Conservation (phyloP, 2,797 vertebrate species). For the Periophthalmus magnuspinnatus region DNA sequence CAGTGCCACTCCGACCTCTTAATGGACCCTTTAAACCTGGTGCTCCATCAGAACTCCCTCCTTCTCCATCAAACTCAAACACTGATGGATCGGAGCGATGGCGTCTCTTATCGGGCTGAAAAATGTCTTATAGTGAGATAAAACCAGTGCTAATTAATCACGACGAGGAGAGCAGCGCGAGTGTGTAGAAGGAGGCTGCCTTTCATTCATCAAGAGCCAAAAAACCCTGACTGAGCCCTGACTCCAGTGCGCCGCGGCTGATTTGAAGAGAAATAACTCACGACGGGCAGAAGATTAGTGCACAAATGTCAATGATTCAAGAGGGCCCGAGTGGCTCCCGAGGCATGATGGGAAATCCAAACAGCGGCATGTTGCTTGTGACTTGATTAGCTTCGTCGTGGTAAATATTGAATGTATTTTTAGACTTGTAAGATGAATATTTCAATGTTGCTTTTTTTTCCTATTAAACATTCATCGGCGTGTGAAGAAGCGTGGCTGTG, state of each 20-base stretch:
- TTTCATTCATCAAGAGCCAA: slow-evolving; percentile 44
- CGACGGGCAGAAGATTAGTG: slow-evolving; percentile 5
- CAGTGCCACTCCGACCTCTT: not conserved
- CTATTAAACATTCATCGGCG: slow-evolving; percentile 68
- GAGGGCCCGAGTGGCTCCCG: slow-evolving; percentile 9
- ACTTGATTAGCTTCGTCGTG: slow-evolving; percentile 45
- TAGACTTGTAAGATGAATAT: slow-evolving; percentile 65
- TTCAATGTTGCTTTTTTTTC: slow-evolving; percentile 67
- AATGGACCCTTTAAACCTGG: not conserved
- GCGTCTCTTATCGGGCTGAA: slow-evolving; percentile 24
- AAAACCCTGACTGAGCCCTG: slow-evolving; percentile 16
- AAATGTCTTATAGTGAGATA: slow-evolving; percentile 39
- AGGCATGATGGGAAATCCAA: slow-evolving; percentile 8
- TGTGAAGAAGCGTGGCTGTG: slow-evolving; percentile 21
- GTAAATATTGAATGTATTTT: slow-evolving; percentile 77
- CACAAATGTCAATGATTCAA: not conserved
- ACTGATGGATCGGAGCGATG: slow-evolving; percentile 28
- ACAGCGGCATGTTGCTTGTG: slow-evolving; percentile 21
- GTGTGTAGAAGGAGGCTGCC: slow-evolving; percentile 9
- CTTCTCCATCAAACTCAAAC: slow-evolving; percentile 16
- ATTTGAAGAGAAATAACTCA: slow-evolving; percentile 23
- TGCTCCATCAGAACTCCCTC: slow-evolving; percentile 1
- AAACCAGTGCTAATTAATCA: slow-evolving; percentile 42
- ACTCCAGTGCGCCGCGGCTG: slow-evolving; percentile 23
- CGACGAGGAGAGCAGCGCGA: slow-evolving; percentile 28